Evolutionary conservation across 2,888 invertebrate species (phyloP), one percentile per base, ranked within the genome.

Genomic region (Drosophila helvetica): DNA sequence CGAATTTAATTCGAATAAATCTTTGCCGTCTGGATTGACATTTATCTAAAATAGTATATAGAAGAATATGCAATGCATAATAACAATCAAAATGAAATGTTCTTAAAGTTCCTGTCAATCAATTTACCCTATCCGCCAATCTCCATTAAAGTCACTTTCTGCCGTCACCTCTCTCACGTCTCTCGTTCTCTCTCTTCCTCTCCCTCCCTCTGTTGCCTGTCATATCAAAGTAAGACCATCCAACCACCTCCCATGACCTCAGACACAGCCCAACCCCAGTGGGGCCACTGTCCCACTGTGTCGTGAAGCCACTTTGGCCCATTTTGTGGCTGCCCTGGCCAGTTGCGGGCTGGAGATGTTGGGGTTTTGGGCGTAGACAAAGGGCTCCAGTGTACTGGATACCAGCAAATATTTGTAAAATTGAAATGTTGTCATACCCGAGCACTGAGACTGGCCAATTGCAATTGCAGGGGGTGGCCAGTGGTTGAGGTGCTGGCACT

Each of bases 221-320:
- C 68, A 25, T 33, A 33, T 66, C 48, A 68, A 68, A 68, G 68
- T 22, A 30, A 60, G 43, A 30, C 61, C 54, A 12, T 45, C 22
- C 18, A 27, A n/a, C 47, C 68, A 65, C 68, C n/a, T 18, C n/a
- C n/a, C 66, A 38, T 15, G 30, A 54, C 53, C 42, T 15, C 56
- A 55, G n/a, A n/a, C 38, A n/a, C 19, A 25, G 22, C 46, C 67
- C 17, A 46, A 38, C 30, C 9, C 22, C 15, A 22, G 4, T 46
- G 12, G 27, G 51, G 51, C 12, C 52, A 7, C 4, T 64, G 65
- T 46, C 42, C 63, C 25, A 10, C 33, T 12, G 30, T 19, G 68
- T 56, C 56, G 43, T 67, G 19, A 48, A 47, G 65, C 67, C 68
- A 66, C 68, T 66, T 56, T 66, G 68, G 68, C n/a, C 68, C 66